Base-by-base conservation (phyloP, 2,113 vertebrate species). In the Lepidothrix coronata region DNA sequence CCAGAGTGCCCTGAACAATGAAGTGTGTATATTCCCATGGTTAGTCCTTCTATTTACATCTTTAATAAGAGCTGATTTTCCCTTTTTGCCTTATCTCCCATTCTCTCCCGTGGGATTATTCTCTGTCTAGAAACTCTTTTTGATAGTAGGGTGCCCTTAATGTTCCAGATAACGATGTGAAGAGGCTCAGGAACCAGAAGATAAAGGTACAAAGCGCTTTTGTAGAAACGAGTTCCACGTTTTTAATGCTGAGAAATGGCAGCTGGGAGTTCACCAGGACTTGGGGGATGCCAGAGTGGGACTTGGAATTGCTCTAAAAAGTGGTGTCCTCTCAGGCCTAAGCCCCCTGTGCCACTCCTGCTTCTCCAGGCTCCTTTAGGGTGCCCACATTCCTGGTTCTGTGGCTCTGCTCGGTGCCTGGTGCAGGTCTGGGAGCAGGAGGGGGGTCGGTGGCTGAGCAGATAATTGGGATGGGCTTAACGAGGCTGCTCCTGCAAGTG, bases 211-310 rank as follows among this genome's bases (percentile, higher is more conserved):
- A 9, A 19, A 71, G 57, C 0, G 1, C 23, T 75, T 49, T 21
- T 71, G 28, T 78, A 7, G 63, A 54, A 52, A 7, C 2, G 8
- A 61, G 6, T n/a, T 52, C 3, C 0, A 0, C 20, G 28, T 22
- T 67, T 85, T 49, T 30, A 37, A 16, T 28, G 43, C 63, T 81
- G 73, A 43, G 43, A n/a, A 33, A 4, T 33, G 23, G 12, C 30
- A 24, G 0, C 1, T 6, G 54, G 55, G 23, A 28, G n/a, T 10
- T 81, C 31, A 9, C 15, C 43, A 62, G 55, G 25, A 11, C 17
- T 13, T 12, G 13, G 6, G 15, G 58, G 37, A 23, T 35, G 57
- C 33, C 57, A 35, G n/a, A 24, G 57, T 15, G 57, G 39, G 25
- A 24, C 33, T 59, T n/a, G 52, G 14, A 49, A 21, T 49, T 18